A percentile compares a stretch with the other conserved stretches of the same genome.
Conservation (phyloP, 2,888 invertebrate genomes). For the Cantharis rufa region DNA sequence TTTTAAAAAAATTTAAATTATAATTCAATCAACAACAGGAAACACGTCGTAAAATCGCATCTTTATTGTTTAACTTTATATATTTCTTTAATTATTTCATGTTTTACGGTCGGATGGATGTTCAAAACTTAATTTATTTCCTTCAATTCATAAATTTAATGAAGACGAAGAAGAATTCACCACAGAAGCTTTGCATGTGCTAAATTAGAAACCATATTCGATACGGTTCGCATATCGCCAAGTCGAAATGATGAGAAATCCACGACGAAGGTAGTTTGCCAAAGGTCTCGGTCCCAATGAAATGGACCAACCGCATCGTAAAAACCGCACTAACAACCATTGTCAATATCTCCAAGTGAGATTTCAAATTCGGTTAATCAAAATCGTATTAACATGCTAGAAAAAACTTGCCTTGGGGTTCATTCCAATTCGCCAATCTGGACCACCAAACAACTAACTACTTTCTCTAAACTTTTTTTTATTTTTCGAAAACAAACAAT, state of each 20-base stretch:
- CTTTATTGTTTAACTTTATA: background rate
- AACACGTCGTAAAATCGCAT: background rate
- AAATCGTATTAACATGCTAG: background rate
- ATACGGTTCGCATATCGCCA: background rate
- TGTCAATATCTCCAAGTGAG: background rate
- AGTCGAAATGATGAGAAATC: too few species aligned
- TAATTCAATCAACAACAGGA: constrained; percentile 1
- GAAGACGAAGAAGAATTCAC: background rate
- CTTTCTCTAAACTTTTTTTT: background rate
- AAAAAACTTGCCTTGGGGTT: background rate
- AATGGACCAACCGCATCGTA: background rate
- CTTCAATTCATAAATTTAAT: background rate
- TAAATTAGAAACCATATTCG: background rate
- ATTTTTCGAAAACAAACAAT: background rate
- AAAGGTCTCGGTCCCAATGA: background rate
- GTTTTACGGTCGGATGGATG: background rate
- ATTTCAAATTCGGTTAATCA: background rate
- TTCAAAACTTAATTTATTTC: background rate
- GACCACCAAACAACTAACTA: background rate
- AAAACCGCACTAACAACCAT: background rate
- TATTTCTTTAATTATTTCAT: background rate
- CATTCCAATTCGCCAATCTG: background rate
- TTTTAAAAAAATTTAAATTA: background rate
- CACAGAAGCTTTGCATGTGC: background rate
- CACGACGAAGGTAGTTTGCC: background rate